Conservation (phyloP, 2,888 invertebrate genomes). For the Philopedon plagiatum region DNA sequence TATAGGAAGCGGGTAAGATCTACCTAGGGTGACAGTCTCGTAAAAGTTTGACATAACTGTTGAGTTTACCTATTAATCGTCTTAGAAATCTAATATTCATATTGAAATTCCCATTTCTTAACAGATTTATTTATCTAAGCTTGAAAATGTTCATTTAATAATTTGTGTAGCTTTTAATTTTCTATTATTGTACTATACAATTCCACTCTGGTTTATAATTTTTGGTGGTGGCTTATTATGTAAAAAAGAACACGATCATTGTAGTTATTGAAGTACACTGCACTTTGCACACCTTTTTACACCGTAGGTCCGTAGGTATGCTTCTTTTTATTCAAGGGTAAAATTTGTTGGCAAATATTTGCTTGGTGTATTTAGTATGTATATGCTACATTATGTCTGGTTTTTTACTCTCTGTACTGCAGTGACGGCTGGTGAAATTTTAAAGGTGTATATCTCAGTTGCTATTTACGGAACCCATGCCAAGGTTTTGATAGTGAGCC, state of each 20-base stretch:
- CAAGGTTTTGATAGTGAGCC: too few relatives aligned
- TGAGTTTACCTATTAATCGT: not conserved
- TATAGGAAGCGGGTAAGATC: conserved; percentile 11
- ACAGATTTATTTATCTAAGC: not conserved
- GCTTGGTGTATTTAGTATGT: conserved; percentile 3
- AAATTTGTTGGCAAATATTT: conserved; percentile 32
- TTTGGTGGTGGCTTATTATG: not conserved
- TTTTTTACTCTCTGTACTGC: too few relatives aligned
- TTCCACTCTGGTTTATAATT: not conserved
- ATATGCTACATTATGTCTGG: not conserved
- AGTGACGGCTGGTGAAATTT: too few relatives aligned
- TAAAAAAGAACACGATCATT: not conserved
- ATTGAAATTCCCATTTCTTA: not conserved
- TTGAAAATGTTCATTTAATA: conserved; percentile 17
- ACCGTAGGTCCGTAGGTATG: not conserved
- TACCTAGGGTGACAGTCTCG: not conserved
- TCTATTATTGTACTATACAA: not conserved
- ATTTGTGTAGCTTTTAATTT: conserved; percentile 53
- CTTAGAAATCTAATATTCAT: conserved; percentile 22
- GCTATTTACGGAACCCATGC: too few relatives aligned
- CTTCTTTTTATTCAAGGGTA: conserved; percentile 24
- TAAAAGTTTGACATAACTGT: conserved; percentile 1
- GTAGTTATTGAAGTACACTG: conserved; percentile 30
- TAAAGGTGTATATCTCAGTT: too few relatives aligned
- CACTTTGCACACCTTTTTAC: conserved; percentile 38